Percentiles rank a stretch among this genome's conserved stretches.
Conservation (phyloP, 2,113 vertebrate species). For the Oreamnos americanus region DNA sequence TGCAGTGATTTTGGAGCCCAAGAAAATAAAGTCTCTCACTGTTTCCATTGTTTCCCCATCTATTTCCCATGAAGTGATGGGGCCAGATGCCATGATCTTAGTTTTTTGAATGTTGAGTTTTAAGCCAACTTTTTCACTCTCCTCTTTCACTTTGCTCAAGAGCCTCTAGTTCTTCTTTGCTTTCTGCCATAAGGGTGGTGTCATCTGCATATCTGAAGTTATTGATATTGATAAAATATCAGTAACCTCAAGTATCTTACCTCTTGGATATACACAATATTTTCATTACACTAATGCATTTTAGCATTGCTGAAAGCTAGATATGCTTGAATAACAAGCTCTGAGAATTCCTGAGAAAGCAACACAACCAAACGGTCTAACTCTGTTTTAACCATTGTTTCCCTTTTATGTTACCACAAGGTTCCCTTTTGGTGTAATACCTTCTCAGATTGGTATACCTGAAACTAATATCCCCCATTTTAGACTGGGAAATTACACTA, state of each 20-base stretch:
- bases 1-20: neutral
- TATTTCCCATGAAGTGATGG: neutral
- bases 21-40: neutral
- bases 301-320: neutral
- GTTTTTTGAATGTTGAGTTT: neutral
- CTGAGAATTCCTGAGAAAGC: neutral
- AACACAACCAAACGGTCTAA: neutral
- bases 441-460: neutral
- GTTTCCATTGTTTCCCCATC: neutral
- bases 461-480: neutral
- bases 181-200: neutral
- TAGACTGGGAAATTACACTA: neutral
- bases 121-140: neutral
- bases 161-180: neutral
- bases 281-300: neutral
- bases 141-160: neutral
- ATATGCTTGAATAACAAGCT: neutral
- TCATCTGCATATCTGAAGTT: neutral
- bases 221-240: neutral
- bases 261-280: neutral
- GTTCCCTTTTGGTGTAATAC: neutral
- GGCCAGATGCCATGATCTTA: neutral
- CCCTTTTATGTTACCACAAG: neutral
- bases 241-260: neutral
- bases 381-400: neutral